A percentile compares a stretch with the other conserved stretches of the same genome.
Evolutionary conservation across 2,888 invertebrate species (phyloP).

Genomic region (Anagyrus pseudococci): DNA sequence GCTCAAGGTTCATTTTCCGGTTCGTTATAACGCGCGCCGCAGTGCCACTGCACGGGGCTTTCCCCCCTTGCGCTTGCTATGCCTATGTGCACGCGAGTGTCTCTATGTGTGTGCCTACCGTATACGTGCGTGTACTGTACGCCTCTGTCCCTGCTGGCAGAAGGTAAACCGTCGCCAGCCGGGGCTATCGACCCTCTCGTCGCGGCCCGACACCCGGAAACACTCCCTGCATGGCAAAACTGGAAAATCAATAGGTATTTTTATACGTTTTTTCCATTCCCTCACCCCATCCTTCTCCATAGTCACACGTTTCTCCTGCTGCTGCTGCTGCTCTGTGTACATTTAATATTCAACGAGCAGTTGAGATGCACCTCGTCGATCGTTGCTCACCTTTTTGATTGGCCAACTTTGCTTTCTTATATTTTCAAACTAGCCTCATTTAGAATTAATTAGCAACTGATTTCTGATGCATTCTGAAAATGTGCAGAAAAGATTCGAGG

Average conservation of each 20-base stretch:
- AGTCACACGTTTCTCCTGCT: too few species aligned
- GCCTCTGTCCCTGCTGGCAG: neutral
- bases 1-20: conserved; percentile 44
- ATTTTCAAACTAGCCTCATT: too few species aligned
- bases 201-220: conserved; percentile 16
- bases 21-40: conserved; percentile 43
- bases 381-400: too few species aligned
- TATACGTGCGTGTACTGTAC: neutral
- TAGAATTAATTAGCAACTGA: too few species aligned
- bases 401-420: too few species aligned
- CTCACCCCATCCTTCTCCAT: too few species aligned
- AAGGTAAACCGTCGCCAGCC: neutral
- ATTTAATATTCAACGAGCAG: too few species aligned
- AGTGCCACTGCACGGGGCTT: conserved; percentile 36
- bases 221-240: conserved; percentile 16
- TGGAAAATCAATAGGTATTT: conserved; percentile 26
- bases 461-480: too few species aligned
- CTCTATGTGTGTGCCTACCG: too few species aligned
- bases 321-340: too few species aligned
- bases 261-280: neutral
- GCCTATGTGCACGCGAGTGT: conserved; percentile 14
- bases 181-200: conserved; percentile 36
- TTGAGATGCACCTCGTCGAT: too few species aligned
- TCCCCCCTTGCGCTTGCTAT: conserved; percentile 39
- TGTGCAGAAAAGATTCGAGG: too few species aligned